phyloP scores from a whole-genome alignment of 2,888 invertebrate species.

The Calliopum simillimum region DNA sequence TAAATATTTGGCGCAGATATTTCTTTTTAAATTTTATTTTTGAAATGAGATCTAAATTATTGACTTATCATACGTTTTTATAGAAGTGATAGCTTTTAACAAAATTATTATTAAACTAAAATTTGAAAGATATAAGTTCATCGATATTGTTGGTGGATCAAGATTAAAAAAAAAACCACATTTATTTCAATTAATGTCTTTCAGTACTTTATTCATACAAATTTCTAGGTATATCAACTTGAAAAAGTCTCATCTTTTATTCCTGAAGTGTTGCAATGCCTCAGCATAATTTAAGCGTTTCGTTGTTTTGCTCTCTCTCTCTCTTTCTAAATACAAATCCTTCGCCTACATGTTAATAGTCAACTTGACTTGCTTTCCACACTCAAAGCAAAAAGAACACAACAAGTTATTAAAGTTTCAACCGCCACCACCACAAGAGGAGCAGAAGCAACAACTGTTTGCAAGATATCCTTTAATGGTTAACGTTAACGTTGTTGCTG shows the following conservation, averaged over 20 bases:
- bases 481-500: neutral
- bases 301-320: neutral
- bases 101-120: no score
- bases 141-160: no score
- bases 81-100: no score
- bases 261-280: constrained; percentile 2
- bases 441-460: neutral
- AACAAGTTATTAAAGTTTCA: constrained; percentile 15
- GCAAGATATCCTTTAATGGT: neutral
- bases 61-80: no score
- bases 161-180: no score
- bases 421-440: neutral
- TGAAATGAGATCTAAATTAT: no score
- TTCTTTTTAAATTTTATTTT: no score
- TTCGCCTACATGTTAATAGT: neutral
- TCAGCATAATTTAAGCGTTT: neutral
- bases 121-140: no score
- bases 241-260: neutral
- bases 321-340: neutral
- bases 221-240: no score
- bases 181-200: constrained; percentile 23
- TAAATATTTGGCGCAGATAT: no score
- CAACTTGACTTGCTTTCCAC: neutral
- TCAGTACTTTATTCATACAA: no score
- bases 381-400: neutral